Evolutionary conservation across 2,797 vertebrate species (phyloP), one percentile per base, ranked within the genome.

Genomic region (Melanotaenia nigrans): DNA sequence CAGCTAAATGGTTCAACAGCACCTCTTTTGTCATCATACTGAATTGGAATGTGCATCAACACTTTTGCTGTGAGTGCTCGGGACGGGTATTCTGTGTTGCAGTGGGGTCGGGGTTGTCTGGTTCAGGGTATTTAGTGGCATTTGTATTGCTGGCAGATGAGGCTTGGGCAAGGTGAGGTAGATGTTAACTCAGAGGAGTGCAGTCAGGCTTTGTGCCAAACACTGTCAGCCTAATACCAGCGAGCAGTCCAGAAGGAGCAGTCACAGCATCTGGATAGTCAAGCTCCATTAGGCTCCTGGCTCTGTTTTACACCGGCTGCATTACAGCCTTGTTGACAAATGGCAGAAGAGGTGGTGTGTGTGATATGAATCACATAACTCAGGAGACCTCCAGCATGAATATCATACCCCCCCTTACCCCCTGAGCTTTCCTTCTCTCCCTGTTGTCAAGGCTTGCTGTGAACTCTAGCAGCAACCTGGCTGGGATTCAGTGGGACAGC

Each of bases 261-360:
- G 81, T 65, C 42, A 51, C 80, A 87, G 91, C 91, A 90, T 92
- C 92, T 94, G 93, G 92, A 86, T 87, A 87, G 91, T 92, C 92
- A 93, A 82, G 92, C 91, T 92, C 92, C 88, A 94, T 94, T 94
- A 93, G 84, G 77, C 89, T 81, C 76, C 73, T 56, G 51, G 89
- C 89, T 79, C 85, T 75, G 87, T 90, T 87, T 85, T 89, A 91
- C 88, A 86, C 71, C 22, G 33, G 85, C 86, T 89, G 85, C 89
- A 77, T 91, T 92, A 84, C 83, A 65, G 83, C 83, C 75, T 79
- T 85, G 88, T 89, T 90, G 91, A 93, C 91, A 91, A 91, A 92
- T 84, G 90, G 85, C 89, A 88, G 84, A 72, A 77, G 85, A 90
- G 89, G 87, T 90, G 83, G 76, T 73, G 83, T 91, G 82, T 82